phyloP scores from a whole-genome alignment of 2,113 vertebrate genomes.

The Scytalopus superciliaris region DNA sequence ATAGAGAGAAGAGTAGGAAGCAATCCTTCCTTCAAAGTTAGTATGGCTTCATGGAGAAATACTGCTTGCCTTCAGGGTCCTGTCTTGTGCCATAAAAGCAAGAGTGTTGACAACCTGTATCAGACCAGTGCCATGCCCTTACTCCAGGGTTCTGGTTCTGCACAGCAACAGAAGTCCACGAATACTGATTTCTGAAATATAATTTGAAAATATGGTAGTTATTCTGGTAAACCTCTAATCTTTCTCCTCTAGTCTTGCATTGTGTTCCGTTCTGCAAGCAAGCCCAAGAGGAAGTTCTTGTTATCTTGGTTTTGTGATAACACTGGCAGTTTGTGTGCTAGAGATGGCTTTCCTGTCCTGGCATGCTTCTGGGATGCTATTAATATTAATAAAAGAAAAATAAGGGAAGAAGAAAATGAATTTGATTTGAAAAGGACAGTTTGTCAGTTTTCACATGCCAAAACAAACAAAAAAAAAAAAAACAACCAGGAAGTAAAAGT shows the following conservation, averaged over 20 bases:
- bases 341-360: conserved; percentile 53
- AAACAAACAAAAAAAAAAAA: no score
- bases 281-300: neutral
- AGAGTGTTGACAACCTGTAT: neutral
- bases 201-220: neutral
- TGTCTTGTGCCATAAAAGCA: neutral
- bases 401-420: conserved; percentile 53
- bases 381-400: neutral
- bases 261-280: neutral
- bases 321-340: neutral
- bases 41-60: neutral
- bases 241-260: neutral
- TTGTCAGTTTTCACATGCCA: conserved; percentile 59
- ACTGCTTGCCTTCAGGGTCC: neutral
- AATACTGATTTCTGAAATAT: neutral
- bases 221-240: neutral
- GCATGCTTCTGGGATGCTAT: conserved; percentile 49
- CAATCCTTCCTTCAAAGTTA: neutral
- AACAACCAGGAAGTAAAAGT: conserved; percentile 55
- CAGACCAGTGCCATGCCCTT: neutral
- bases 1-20: neutral
- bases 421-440: conserved; percentile 58
- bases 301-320: conserved; percentile 18
- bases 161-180: neutral
- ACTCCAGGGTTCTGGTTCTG: neutral